A percentile compares a stretch with the other conserved stretches of the same genome.
Evolutionary conservation across 2,797 vertebrate genomes (phyloP).

Genomic region (Eptatretus atami): DNA sequence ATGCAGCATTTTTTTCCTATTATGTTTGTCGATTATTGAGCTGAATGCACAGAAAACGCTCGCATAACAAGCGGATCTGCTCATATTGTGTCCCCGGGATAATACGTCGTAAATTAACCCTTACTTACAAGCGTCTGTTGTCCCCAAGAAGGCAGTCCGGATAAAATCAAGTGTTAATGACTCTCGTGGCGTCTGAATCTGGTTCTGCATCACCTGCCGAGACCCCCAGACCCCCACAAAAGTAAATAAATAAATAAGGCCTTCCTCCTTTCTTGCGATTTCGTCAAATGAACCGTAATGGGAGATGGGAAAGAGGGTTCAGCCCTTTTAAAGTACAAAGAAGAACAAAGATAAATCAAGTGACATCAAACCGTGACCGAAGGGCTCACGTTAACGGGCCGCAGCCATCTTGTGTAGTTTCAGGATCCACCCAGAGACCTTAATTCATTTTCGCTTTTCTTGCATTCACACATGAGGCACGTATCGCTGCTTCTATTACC

Average conservation of each 20-base stretch:
- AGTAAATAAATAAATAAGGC: neutral
- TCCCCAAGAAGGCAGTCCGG: neutral
- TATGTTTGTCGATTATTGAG: neutral
- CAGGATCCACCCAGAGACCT: no score
- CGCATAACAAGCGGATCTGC: no score
- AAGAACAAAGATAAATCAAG: constrained; percentile 3
- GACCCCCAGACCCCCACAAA: neutral
- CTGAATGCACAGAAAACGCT: no score
- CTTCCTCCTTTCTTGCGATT: constrained; percentile 1
- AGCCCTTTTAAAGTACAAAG: no score
- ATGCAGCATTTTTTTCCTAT: neutral
- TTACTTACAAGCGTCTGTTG: neutral
- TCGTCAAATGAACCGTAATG: constrained; percentile 1
- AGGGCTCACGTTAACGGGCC: constrained; percentile 1
- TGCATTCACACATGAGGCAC: no score
- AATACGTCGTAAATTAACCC: neutral
- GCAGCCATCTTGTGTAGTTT: neutral
- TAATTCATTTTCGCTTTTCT: no score
- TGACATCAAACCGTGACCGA: neutral
- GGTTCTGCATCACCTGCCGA: no score
- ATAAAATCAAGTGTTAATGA: neutral
- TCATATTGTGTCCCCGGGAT: neutral
- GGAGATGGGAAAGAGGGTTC: neutral
- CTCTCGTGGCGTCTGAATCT: no score
- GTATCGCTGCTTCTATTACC: no score